These are phyloP conservation scores for Thecocarcelia acutangulata DNA, from an alignment of 2,888 invertebrate genomes.

Conservation along the genomic window DNA sequence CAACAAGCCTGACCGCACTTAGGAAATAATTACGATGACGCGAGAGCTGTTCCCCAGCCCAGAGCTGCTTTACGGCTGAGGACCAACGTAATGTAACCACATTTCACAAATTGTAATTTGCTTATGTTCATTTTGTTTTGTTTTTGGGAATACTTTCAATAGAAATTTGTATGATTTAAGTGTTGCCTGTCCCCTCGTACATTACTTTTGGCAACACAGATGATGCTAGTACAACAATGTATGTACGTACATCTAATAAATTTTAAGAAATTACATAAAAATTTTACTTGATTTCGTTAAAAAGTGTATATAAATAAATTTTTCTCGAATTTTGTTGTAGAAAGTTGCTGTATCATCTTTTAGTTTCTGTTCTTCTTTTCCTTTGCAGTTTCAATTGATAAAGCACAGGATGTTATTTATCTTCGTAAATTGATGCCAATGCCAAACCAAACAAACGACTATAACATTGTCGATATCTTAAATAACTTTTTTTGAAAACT, in stretches of 20 bases:
- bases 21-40: no score
- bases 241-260: no score
- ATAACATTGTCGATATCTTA: constrained; percentile 50
- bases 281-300: no score
- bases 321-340: neutral
- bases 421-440: constrained; percentile 64
- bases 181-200: no score
- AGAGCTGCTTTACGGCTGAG: no score
- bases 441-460: constrained; percentile 48
- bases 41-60: no score
- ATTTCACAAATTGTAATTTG: no score
- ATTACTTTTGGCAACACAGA: no score
- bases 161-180: neutral
- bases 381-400: constrained; percentile 51
- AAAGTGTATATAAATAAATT: neutral
- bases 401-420: constrained; percentile 64
- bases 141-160: neutral
- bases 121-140: neutral
- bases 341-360: constrained; percentile 4
- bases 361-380: neutral
- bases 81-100: no score
- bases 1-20: no score
- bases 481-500: constrained; percentile 53
- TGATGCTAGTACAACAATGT: neutral
- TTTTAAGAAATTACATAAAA: no score